phyloP scores from a whole-genome alignment of 2,113 vertebrate species.

The Otus sunia region DNA sequence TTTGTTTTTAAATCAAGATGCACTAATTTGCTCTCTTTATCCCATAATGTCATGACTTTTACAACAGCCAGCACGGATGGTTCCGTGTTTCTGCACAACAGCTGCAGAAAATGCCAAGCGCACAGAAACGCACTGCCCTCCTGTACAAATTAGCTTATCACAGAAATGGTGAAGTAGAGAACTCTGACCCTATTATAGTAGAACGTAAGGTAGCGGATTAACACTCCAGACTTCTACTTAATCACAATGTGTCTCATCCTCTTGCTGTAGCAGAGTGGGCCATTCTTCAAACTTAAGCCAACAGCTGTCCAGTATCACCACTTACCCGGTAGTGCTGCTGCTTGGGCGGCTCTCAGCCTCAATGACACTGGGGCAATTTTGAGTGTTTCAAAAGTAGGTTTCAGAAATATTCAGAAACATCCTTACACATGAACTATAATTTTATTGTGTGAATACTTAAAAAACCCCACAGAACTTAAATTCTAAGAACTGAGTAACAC shows the following conservation, averaged over 20 bases:
- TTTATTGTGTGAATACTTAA: slow-evolving; percentile 31
- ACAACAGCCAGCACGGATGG: neutral
- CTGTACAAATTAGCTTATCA: neutral
- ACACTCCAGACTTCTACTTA: slow-evolving; percentile 14
- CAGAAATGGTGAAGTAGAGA: neutral
- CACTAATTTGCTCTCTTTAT: neutral
- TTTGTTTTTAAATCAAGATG: slow-evolving; percentile 11
- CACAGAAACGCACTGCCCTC: neutral
- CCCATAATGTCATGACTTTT: neutral
- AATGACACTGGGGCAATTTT: neutral
- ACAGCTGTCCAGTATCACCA: neutral
- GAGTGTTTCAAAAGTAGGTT: neutral
- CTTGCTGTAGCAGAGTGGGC: neutral
- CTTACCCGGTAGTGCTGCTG: neutral
- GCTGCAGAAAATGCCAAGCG: slow-evolving; percentile 37
- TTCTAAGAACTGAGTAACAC: neutral
- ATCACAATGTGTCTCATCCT: neutral
- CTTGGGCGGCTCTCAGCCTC: neutral
- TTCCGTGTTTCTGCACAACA: neutral
- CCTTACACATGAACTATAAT: neutral
- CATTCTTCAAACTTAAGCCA: neutral
- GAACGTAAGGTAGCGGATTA: slow-evolving; percentile 5
- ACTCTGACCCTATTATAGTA: neutral
- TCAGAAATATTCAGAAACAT: neutral
- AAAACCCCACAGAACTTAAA: neutral